A percentile compares a stretch with the other conserved stretches of the same genome.
Conservation (phyloP, 2,113 vertebrate genomes). For the Cromileptes altivelis region DNA sequence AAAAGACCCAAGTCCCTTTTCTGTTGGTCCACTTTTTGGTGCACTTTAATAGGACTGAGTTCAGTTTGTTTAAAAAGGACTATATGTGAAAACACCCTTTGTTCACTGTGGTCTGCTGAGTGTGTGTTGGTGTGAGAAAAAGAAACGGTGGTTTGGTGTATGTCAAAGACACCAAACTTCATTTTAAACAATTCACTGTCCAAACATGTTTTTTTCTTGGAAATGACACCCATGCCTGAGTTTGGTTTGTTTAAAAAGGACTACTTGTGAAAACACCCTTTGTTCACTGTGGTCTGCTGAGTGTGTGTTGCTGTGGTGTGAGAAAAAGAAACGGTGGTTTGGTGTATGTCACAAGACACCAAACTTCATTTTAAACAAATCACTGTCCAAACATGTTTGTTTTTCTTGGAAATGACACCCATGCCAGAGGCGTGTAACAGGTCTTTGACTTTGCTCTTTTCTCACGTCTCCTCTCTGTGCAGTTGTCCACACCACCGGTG, state of each 20-base stretch:
- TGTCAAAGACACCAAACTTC: background rate
- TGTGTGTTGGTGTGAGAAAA: background rate
- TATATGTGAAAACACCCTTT: too few relatives aligned
- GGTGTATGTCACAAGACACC: background rate
- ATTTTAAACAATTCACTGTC: background rate
- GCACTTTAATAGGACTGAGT: too few relatives aligned
- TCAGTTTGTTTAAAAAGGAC: too few relatives aligned
- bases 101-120: background rate
- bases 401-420: background rate
- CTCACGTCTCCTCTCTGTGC: conserved; percentile 40
- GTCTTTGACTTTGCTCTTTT: conserved; percentile 13
- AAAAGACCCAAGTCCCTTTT: too few relatives aligned
- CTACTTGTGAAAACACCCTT: too few relatives aligned
- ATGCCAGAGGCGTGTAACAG: background rate
- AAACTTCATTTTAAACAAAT: background rate
- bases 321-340: background rate
- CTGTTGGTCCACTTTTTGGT: too few relatives aligned
- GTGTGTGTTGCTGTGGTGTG: background rate
- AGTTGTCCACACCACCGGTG: conserved; percentile 91
- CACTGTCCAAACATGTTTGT: background rate
- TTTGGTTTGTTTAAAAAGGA: too few relatives aligned
- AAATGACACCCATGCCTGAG: background rate
- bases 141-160: background rate
- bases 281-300: background rate
- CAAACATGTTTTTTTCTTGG: background rate